These are phyloP conservation scores for Aptenodytes patagonicus DNA, from an alignment of 2,113 vertebrate species.

Conservation along the genomic window DNA sequence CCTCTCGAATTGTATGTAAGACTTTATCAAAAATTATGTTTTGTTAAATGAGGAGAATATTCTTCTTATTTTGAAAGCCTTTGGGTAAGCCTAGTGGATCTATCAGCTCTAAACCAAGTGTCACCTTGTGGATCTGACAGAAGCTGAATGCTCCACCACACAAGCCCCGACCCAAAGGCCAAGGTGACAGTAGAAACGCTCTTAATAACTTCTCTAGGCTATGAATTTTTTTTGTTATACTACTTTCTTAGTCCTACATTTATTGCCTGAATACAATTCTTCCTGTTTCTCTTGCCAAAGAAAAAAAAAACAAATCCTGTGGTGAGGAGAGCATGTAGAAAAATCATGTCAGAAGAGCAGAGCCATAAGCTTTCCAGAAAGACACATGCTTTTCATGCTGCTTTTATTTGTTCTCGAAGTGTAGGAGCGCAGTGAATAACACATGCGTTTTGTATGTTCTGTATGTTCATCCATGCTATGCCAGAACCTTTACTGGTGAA, in stretches of 20 bases:
- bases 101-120: neutral
- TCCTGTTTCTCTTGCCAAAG: neutral
- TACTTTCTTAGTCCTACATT: neutral
- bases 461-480: neutral
- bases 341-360: neutral
- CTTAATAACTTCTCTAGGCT: neutral
- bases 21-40: neutral
- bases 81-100: neutral
- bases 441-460: neutral
- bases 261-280: neutral
- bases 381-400: neutral
- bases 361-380: neutral
- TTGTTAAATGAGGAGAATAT: neutral
- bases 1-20: neutral
- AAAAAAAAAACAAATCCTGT: neutral
- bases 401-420: neutral
- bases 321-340: neutral
- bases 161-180: neutral
- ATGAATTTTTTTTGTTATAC: neutral
- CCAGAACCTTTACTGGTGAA: neutral
- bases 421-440: neutral
- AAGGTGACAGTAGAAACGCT: neutral
- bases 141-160: neutral
- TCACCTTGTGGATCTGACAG: neutral
- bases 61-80: neutral